phyloP scores from a whole-genome alignment of 2,113 vertebrate species.

The Lophura nycthemera region DNA sequence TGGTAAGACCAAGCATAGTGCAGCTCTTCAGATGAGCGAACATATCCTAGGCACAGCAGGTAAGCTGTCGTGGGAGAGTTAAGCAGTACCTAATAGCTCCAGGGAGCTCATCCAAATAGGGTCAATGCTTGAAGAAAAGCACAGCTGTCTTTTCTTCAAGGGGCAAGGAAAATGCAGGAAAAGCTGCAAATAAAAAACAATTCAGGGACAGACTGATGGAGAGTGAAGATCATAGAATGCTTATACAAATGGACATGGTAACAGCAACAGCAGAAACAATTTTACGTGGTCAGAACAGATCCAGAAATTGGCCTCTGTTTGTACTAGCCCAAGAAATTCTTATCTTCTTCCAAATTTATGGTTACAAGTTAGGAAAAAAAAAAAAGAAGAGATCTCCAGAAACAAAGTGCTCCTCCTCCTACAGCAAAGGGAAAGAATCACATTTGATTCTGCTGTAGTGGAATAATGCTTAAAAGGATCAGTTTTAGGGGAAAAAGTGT shows the following conservation, averaged over 20 bases:
- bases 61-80: neutral
- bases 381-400: constrained; percentile 1
- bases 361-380: constrained; percentile 15
- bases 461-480: constrained; percentile 13
- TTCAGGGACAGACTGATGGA: constrained; percentile 25
- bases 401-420: neutral
- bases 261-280: constrained; percentile 32
- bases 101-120: constrained; percentile 19
- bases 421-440: neutral
- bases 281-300: constrained; percentile 38
- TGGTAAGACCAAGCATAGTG: neutral
- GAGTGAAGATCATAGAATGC: constrained; percentile 46
- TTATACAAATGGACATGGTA: constrained; percentile 47
- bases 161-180: neutral
- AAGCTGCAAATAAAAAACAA: constrained; percentile 58
- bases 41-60: accelerated
- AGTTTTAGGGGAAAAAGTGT: neutral
- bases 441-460: neutral
- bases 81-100: neutral
- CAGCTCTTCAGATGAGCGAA: neutral
- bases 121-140: constrained; percentile 33
- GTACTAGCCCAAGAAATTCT: constrained; percentile 29
- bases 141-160: constrained; percentile 23
- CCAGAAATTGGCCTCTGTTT: constrained; percentile 37
- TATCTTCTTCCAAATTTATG: constrained; percentile 18